Evolutionary conservation across 2,113 vertebrate genomes (phyloP), one percentile per base, ranked within the genome.

Genomic region (Sinocyclocheilus grahami): DNA sequence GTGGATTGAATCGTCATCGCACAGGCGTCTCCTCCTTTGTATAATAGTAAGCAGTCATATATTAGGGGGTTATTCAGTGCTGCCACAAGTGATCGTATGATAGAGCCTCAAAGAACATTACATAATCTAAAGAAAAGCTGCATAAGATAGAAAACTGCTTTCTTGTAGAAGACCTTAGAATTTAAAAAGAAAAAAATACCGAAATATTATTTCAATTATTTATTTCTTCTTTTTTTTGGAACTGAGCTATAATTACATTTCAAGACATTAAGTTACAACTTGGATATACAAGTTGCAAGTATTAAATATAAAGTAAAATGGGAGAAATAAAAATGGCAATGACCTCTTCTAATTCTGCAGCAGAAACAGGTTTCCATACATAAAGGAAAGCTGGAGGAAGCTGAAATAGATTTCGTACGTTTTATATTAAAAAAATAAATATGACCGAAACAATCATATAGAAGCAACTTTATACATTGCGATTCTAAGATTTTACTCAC

Each of bases 11-110:
- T 20, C 7, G 30, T 39, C 80, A 75, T 74, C 22, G 33, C 71
- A 42, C 18, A 16, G 46, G 83, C 79, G 39, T 39, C 65, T 74
- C 20, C 30, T 60, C 53, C 20, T 83, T 39, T 63, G 75, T 4
- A 5, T 58, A 75, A 77, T 78, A 8, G 39, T 11, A 69, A 58
- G 65, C 18, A 62, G 27, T 77, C 33, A 14, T 63, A 16, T 63
- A 30, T 53, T n/a, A 11, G 67, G 14, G 33, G 14, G 12, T 51
- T 82, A 74, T 78, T 86, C 77, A 81, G 51, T 48, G 37, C 46
- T 37, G 13, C 51, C 33, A 33, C 53, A 42, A 72, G 16, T 42
- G 33, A 20, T 20, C 48, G 37, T 2, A 60, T 20, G 48, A 53
- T 11, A 13, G 53, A 16, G 16, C 58, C 37, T 39, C 58, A 58